Evolutionary conservation across 2,888 invertebrate genomes (phyloP).

Genomic region (Tigriopus californicus): DNA sequence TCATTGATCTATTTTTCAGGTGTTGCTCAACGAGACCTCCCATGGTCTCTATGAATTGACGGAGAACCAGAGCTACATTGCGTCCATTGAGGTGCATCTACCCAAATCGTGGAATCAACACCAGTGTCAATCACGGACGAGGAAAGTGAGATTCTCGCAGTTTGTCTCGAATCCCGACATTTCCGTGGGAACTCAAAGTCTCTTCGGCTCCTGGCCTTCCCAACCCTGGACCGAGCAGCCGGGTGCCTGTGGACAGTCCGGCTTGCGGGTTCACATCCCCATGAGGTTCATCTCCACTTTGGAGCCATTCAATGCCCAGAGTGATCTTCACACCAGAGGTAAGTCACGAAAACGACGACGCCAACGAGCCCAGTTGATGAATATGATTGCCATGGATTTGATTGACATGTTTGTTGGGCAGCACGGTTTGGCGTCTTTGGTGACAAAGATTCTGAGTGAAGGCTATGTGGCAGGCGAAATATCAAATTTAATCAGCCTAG

Average conservation of each 20-base stretch:
- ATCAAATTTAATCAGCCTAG: too few species aligned
- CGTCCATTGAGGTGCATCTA: neutral
- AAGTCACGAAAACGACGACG: too few species aligned
- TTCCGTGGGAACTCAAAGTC: neutral
- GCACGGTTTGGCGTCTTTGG: too few species aligned
- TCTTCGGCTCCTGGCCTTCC: neutral
- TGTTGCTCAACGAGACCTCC: slow-evolving; percentile 11
- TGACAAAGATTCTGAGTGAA: too few species aligned
- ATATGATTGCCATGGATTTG: too few species aligned
- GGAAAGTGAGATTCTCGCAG: neutral
- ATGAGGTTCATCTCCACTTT: neutral
- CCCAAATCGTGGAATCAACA: slow-evolving; percentile 6
- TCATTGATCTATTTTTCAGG: slow-evolving; percentile 4
- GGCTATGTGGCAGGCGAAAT: too few species aligned
- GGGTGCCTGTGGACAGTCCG: neutral
- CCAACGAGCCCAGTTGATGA: too few species aligned
- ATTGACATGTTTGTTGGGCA: too few species aligned
- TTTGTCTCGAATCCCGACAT: neutral
- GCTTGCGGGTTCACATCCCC: neutral
- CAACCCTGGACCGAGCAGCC: slow-evolving; percentile 1
- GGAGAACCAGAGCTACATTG: neutral
- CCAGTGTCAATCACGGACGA: neutral
- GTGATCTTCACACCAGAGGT: too few species aligned
- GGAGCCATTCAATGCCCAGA: too few species aligned
- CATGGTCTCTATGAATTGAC: slow-evolving; percentile 3